phyloP scores from a whole-genome alignment of 2,113 vertebrate genomes.

The Chroicocephalus ridibundus region DNA sequence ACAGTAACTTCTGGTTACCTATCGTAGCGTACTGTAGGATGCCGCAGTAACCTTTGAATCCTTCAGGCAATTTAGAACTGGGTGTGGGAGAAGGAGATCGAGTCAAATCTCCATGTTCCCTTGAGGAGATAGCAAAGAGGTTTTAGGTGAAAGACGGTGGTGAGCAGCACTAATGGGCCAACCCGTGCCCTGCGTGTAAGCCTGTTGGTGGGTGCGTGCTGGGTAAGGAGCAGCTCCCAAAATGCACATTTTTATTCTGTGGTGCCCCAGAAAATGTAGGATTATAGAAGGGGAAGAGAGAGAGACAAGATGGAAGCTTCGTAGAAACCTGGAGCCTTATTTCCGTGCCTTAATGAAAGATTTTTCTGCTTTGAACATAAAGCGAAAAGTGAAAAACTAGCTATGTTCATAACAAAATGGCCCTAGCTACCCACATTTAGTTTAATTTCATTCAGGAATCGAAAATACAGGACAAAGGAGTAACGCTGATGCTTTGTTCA shows the following conservation, averaged over 20 bases:
- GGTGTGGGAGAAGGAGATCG: neutral
- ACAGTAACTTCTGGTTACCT: neutral
- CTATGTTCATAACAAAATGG: neutral
- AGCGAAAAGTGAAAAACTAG: neutral
- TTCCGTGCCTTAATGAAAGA: neutral
- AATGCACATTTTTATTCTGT: neutral
- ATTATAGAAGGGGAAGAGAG: neutral
- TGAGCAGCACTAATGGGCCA: neutral
- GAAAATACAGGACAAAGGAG: neutral
- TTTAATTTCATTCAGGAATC: neutral
- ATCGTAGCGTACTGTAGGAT: rapidly evolving
- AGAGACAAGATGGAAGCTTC: neutral
- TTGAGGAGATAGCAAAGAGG: neutral
- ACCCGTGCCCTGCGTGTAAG: rapidly evolving
- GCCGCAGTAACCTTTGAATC: neutral
- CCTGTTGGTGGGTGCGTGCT: rapidly evolving
- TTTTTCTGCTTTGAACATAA: neutral
- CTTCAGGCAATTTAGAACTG: neutral
- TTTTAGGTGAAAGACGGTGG: neutral
- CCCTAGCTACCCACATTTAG: neutral
- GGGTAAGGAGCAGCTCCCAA: neutral
- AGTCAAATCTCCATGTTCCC: neutral
- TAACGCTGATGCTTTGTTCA: rapidly evolving
- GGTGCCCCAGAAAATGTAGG: neutral
- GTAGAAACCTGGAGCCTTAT: neutral